Conservation (phyloP, 2,113 vertebrate species). For the Scomber japonicus region DNA sequence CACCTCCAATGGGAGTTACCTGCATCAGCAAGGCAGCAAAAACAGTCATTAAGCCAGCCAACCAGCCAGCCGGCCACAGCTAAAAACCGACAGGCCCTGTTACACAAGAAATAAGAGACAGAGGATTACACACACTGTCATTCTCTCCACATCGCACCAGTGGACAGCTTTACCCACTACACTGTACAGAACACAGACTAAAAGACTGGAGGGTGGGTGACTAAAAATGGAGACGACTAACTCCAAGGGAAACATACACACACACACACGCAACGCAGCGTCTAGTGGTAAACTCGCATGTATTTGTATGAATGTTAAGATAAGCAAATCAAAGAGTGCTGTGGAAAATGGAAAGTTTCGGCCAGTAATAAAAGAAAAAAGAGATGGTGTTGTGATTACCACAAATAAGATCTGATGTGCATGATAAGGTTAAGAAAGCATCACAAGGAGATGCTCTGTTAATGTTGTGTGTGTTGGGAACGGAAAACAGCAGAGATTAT, state of each 20-base stretch:
- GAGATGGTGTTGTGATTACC: neutral
- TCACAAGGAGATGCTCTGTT: neutral
- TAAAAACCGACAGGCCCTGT: slow-evolving; percentile 68
- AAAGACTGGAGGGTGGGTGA: slow-evolving; percentile 24
- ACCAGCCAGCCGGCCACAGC: slow-evolving; percentile 29
- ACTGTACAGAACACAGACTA: slow-evolving; percentile 12
- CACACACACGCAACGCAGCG: neutral
- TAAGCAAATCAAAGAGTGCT: slow-evolving; percentile 15
- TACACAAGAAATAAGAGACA: slow-evolving; percentile 78
- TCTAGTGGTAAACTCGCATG: slow-evolving; percentile 12
- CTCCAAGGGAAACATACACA: slow-evolving; percentile 13
- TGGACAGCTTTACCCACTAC: slow-evolving; percentile 60
- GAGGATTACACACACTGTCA: slow-evolving; percentile 72
- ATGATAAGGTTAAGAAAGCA: neutral
- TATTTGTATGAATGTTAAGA: slow-evolving; percentile 39
- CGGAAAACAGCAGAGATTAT: no score
- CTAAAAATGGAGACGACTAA: slow-evolving; percentile 60
- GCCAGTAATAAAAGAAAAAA: neutral
- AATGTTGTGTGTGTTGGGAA: neutral
- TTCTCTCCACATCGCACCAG: slow-evolving; percentile 55
- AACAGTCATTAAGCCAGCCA: slow-evolving; percentile 61
- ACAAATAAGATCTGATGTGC: neutral
- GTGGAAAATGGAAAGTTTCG: neutral
- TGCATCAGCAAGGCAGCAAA: slow-evolving; percentile 60
- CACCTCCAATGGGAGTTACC: slow-evolving; percentile 66